Evolutionary conservation across 2,797 vertebrate genomes (phyloP).

Genomic region (Thaleichthys pacificus): DNA sequence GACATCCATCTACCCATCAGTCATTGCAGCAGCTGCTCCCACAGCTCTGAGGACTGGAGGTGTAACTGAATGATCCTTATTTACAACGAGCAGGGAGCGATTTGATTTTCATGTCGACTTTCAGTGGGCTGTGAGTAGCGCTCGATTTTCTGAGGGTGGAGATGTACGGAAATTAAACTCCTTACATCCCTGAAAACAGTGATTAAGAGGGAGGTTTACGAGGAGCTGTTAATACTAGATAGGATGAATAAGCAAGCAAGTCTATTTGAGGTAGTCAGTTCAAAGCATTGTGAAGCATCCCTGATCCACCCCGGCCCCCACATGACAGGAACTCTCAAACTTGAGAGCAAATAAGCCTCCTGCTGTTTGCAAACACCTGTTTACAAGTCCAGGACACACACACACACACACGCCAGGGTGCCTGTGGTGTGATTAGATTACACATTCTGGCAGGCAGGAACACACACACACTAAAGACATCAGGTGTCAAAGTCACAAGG

Average conservation of each 20-base stretch:
- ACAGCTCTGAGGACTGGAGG: not conserved
- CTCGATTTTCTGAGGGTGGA: too few relatives aligned
- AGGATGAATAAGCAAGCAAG: too few relatives aligned
- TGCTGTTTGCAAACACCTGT: slow-evolving; percentile 38
- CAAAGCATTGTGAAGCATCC: too few relatives aligned
- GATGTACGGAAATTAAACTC: too few relatives aligned
- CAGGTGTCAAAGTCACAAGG: not conserved
- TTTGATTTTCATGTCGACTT: too few relatives aligned
- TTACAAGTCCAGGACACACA: not conserved
- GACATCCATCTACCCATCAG: not conserved
- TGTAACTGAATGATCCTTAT: not conserved
- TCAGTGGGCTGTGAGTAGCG: too few relatives aligned
- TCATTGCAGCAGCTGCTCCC: not conserved
- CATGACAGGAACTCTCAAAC: not conserved
- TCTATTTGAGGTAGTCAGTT: too few relatives aligned
- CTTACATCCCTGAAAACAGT: not conserved
- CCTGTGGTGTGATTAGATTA: slow-evolving; percentile 55
- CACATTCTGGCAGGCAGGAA: slow-evolving; percentile 34
- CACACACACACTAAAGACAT: slow-evolving; percentile 19
- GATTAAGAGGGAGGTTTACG: not conserved
- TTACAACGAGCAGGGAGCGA: not conserved
- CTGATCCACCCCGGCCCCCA: not conserved
- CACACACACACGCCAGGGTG: slow-evolving; percentile 16
- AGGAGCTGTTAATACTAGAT: not conserved
- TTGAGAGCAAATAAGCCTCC: slow-evolving; percentile 3